Evolutionary conservation across 2,113 vertebrate genomes (phyloP), one percentile per base, ranked within the genome.

Genomic region (Dasypus novemcinctus): DNA sequence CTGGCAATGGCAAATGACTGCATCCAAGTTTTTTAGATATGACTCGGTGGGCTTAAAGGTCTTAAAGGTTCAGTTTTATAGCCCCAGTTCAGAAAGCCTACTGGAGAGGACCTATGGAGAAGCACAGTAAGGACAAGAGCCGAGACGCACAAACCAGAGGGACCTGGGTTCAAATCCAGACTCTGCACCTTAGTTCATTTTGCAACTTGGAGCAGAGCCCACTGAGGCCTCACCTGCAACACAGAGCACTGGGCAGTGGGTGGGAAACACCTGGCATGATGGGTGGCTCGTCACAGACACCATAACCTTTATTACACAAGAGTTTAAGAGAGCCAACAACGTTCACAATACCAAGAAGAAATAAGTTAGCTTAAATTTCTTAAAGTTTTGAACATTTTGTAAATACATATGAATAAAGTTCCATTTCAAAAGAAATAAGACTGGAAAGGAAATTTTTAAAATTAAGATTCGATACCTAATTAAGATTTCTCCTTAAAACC

Each of bases 351-450:
- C 33, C 25, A 63, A 71, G 31, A 57, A 74, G 14, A 89, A 95
- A 86, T 38, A 38, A 54, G 25, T 90, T 29, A 87, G 57, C 14
- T 76, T 87, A 27, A 43, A 66, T 74, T 86, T 33, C 72, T 86
- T 57, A 36, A 94, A 88, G 38, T 36, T 76, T 33, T 76, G 15
- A 83, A 57, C 14, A 79, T 52, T 59, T 41, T 95, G 46, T 61
- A 25, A 59, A 63, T 57, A 21, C 43, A 41, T 0, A 83, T 52
- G 52, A 90, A 74, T 18, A 59, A 90, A 86, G 31, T 38, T 78
- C 31, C 41, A 76, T 64, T 96, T 80, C 52, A 80, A 80, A 87
- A 69, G 15, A 18, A 87, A 83, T 29, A 25, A 81, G 25, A 63
- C 10, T 75, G 0, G 82, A 7, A 61, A 76, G 63, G 20, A 59